Percentiles rank a stretch among this genome's conserved stretches.
Conservation (phyloP, 2,797 vertebrate species). For the Saguinus oedipus region DNA sequence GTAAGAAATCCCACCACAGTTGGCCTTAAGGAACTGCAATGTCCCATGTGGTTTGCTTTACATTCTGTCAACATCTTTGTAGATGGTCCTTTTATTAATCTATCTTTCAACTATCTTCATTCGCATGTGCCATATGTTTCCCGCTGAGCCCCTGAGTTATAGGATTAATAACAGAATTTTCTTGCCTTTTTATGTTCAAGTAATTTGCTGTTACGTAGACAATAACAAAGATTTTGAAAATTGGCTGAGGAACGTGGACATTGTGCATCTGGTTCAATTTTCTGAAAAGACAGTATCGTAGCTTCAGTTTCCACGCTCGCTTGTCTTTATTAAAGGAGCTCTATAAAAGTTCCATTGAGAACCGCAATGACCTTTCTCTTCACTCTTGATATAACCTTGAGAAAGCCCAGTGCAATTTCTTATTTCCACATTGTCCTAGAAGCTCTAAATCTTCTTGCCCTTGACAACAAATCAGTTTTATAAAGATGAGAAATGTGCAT, state of each 20-base stretch:
- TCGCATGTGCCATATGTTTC: neutral
- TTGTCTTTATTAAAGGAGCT: neutral
- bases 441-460: too few species aligned
- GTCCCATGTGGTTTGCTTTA: accelerated
- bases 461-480: neutral
- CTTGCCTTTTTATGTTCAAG: neutral
- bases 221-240: neutral
- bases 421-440: neutral
- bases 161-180: neutral
- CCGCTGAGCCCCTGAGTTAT: neutral
- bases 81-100: neutral
- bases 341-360: neutral
- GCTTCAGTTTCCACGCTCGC: neutral
- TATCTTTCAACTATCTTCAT: neutral
- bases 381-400: neutral
- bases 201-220: neutral
- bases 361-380: neutral
- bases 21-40: too few species aligned
- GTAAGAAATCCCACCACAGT: neutral
- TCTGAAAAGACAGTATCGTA: neutral
- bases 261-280: neutral
- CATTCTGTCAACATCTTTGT: neutral
- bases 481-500: neutral
- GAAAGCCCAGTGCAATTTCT: neutral
- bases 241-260: neutral